Evolutionary conservation across 2,113 vertebrate genomes (phyloP), one percentile per base, ranked within the genome.

Genomic region (Helogale parvula): DNA sequence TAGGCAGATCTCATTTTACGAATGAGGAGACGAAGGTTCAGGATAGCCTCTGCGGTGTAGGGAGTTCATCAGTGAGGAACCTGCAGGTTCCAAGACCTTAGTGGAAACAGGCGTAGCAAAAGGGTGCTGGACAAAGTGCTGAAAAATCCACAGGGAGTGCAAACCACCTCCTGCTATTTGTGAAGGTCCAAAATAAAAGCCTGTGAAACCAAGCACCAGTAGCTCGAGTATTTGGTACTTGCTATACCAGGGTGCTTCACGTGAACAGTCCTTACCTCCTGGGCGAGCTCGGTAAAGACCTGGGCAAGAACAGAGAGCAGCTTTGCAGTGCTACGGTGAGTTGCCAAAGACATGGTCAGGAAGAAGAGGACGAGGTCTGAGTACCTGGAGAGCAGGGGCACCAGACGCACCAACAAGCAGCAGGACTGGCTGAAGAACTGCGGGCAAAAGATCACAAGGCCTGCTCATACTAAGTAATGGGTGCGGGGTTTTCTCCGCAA

Each of bases 231-330:
- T 47, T 2, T 74, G 63, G 23, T n/a, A 9, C n/a, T 69, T 11
- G 50, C 25, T 54, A 29, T 11, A 25, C 41, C 33, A 14, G 3
- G 7, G 27, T 15, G 14, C 19, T 90, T 23, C 29, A 63, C 4
- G 1, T 19, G 41, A 81, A 52, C 0, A 76, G 54, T 79, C 60
- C 94, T 97, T 98, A 99, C 99, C 99, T 99, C 99, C 93, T 99
- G 99, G 80, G 99, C 99, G 1, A 99, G 99, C 96, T 99, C 99
- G 0, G 99, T 99, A 97, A 99, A 99, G 98, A 99, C 95, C 95
- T 98, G 99, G 27, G 99, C 98, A 93, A 99, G 98, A 41, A 99
- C 99, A 29, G 99, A 99, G 63, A 99, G 99, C 87, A 99, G 97
- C 74, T 99, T 99, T 3, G 99, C 99, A 0, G 99, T 99, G 98